Evolutionary conservation across 2,888 invertebrate genomes (phyloP).

Genomic region (Steinernema hermaphroditum): DNA sequence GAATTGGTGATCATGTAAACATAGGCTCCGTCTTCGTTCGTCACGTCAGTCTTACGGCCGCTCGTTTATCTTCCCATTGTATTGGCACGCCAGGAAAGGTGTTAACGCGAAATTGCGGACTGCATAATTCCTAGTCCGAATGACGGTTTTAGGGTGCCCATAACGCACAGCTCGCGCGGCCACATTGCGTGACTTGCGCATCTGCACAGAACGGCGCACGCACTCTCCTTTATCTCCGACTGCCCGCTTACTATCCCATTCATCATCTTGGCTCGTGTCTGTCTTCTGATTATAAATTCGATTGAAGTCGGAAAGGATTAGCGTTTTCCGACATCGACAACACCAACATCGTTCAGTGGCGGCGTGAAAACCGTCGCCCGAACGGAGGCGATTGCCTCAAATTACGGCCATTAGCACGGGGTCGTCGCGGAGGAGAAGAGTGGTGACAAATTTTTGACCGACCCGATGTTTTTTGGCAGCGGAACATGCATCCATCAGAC

Average conservation of each 20-base stretch:
- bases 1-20: background rate
- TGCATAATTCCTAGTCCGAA: background rate
- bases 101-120: background rate
- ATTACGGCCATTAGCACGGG: slow-evolving; percentile 15
- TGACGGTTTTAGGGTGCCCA: background rate
- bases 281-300: slow-evolving; percentile 26
- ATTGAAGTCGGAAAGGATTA: slow-evolving; percentile 28
- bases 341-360: no score
- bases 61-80: background rate
- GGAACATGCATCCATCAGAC: background rate
- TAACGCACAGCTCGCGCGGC: background rate
- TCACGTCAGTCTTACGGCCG: background rate
- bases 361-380: no score
- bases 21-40: background rate
- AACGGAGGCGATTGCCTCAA: slow-evolving; percentile 7
- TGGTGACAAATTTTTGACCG: background rate
- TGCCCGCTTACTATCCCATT: slow-evolving; percentile 11
- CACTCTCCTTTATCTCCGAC: background rate
- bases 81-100: no score
- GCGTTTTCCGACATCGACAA: background rate
- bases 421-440: background rate
- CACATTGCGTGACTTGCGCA: slow-evolving; percentile 28
- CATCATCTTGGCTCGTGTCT: slow-evolving; percentile 10
- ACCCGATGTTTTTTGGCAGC: background rate
- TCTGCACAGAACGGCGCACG: slow-evolving; percentile 27